Base-by-base conservation (phyloP, 2,888 invertebrate species). In the Netelia virgata region DNA sequence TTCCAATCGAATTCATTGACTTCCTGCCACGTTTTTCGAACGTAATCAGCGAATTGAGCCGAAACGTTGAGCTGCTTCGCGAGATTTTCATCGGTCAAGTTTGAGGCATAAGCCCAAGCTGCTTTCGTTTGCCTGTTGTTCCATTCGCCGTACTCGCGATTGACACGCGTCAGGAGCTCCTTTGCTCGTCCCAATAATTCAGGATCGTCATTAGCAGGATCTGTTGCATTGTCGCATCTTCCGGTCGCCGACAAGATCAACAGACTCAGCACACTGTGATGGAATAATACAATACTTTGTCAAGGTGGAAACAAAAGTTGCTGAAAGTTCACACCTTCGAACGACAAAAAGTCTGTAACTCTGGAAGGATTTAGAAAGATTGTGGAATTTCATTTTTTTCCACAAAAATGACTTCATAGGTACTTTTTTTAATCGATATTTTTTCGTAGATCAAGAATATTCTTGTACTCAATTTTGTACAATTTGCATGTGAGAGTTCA, bases 71-170 rank as follows among this genome's bases (percentile, higher is more conserved):
- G 94, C 92, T 95, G 95, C 14, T 90, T 91, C 47, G 95, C 94
- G 75, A 96, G 95, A 93, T 96, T 97, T 79, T 95, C 95, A 73
- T 96, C 96, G 0, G 96, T 97, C 59, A 97, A 95, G 91, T 97
- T 96, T 0, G 97, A 96, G 0, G 96, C 96, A 91, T 97, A 97
- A 0, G 94, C 95, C 97, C 97, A 97, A 81, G 96, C 95, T 0
- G 96, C 96, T 2, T 95, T 87, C 0, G 95, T 94, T 3, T 95
- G 95, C n/a, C 94, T 93, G 90, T 97, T 96, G 84, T 94, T 94
- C 89, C 96, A 95, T 69, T 94, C 88, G 0, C 95, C 95, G n/a
- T 95, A 93, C 81, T 95, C 95, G 70, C 94, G 94, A 91, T 97
- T 96, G 41, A 96, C 91, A 82, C 95, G 94, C 75, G 94, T 89